phyloP scores from a whole-genome alignment of 2,888 invertebrate genomes.

The Labia minor region DNA sequence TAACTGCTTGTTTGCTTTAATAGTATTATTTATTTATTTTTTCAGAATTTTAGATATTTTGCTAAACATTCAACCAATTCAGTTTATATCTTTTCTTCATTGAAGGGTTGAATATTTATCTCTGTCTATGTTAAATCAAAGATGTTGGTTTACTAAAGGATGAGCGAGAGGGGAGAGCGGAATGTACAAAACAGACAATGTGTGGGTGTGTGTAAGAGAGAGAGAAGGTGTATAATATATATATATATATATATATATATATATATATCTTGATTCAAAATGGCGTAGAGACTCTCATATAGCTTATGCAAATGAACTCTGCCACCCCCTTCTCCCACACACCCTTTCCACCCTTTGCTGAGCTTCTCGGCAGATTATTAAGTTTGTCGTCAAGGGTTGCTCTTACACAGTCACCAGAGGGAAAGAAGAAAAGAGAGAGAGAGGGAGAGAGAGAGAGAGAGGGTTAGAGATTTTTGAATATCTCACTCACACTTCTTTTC shows the following conservation, averaged over 20 bases:
- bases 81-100: too few relatives aligned
- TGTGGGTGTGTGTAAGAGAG: too few relatives aligned
- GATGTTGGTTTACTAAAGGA: background rate
- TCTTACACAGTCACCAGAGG: background rate
- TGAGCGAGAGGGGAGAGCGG: too few relatives aligned
- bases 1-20: too few relatives aligned
- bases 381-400: constrained; percentile 7
- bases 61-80: too few relatives aligned
- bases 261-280: background rate
- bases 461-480: background rate
- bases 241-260: background rate
- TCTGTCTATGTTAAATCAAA: too few relatives aligned
- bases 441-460: background rate
- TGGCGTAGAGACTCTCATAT: background rate
- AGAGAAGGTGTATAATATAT: too few relatives aligned
- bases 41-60: too few relatives aligned
- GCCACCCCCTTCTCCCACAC: too few relatives aligned
- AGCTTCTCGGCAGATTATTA: constrained; percentile 8
- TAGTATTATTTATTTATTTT: too few relatives aligned
- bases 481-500: background rate
- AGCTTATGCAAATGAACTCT: constrained; percentile 1
- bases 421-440: background rate
- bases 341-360: too few relatives aligned
- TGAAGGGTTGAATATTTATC: constrained; percentile 13
- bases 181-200: too few relatives aligned